These are phyloP conservation scores for Caranx melampygus DNA, from an alignment of 2,113 vertebrate species.

Conservation along the genomic window DNA sequence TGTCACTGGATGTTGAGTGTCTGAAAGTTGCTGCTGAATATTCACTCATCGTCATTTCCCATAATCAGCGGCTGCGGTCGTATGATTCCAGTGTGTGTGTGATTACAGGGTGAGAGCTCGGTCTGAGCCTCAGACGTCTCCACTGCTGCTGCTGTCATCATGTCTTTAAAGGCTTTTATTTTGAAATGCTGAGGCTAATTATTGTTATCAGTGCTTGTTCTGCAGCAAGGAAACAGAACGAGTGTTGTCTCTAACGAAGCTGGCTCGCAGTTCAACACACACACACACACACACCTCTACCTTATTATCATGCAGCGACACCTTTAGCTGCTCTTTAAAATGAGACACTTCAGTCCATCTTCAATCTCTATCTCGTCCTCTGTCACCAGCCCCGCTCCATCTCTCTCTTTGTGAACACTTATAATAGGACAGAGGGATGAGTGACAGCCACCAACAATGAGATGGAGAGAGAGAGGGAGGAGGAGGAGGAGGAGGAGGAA, in stretches of 20 bases:
- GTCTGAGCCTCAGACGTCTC: not conserved
- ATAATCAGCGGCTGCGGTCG: not conserved
- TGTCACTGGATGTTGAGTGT: too few relatives aligned
- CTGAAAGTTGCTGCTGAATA: too few relatives aligned
- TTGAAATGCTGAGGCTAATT: not conserved
- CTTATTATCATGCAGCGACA: slow-evolving; percentile 40
- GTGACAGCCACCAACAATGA: slow-evolving; percentile 22
- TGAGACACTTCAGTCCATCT: slow-evolving; percentile 40
- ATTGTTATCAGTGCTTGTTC: not conserved
- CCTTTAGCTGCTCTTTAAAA: slow-evolving; percentile 60
- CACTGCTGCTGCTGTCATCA: too few relatives aligned
- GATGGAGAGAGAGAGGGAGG: not conserved
- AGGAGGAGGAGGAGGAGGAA: not conserved
- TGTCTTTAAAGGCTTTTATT: too few relatives aligned
- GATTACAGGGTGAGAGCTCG: not conserved
- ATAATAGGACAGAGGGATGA: slow-evolving; percentile 38
- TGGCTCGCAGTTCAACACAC: not conserved
- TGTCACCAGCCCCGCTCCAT: not conserved
- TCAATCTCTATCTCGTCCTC: slow-evolving; percentile 40
- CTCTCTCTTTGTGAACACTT: slow-evolving; percentile 16
- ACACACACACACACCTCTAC: not conserved
- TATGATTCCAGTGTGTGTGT: not conserved
- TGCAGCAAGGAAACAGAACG: too few relatives aligned
- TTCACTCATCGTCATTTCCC: not conserved
- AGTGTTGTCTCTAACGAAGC: not conserved